phyloP scores from a whole-genome alignment of 2,113 vertebrate genomes.

The Lophius piscatorius region DNA sequence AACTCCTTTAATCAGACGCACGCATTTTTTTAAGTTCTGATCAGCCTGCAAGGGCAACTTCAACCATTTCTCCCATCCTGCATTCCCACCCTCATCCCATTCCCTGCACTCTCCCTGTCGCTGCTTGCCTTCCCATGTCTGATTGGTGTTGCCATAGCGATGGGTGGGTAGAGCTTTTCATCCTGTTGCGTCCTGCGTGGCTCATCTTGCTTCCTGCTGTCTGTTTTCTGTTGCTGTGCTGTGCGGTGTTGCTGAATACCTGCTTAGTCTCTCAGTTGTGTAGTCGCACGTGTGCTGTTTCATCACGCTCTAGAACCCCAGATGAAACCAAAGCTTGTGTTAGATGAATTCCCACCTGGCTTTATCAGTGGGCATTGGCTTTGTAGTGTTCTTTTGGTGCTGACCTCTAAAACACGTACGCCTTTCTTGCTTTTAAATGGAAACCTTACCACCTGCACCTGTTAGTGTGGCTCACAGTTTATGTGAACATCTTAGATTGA shows the following conservation, averaged over 20 bases:
- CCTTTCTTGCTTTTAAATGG: conserved; percentile 13
- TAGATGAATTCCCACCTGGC: conserved; percentile 43
- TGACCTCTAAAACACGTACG: conserved; percentile 19
- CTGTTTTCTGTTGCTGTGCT: conserved; percentile 39
- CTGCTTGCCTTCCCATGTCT: conserved; percentile 38
- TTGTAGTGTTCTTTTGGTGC: conserved; percentile 22
- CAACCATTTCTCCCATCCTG: conserved; percentile 54
- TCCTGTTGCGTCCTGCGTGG: conserved; percentile 61
- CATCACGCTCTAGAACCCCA: conserved; percentile 16
- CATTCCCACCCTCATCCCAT: conserved; percentile 52
- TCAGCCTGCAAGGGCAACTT: conserved; percentile 64
- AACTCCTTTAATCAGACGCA: conserved; percentile 40
- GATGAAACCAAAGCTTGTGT: conserved; percentile 14
- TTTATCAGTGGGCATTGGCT: conserved; percentile 20
- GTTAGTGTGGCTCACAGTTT: conserved; percentile 25
- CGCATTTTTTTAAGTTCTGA: conserved; percentile 69
- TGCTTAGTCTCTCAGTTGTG: conserved; percentile 33
- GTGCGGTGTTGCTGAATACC: conserved; percentile 46
- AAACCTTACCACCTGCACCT: conserved; percentile 17
- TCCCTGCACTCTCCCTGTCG: conserved; percentile 14
- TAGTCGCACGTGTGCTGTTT: conserved; percentile 31
- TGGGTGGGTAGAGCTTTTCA: conserved; percentile 55
- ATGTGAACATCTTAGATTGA: neutral
- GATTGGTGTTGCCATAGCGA: conserved; percentile 69
- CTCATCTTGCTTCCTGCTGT: conserved; percentile 54